Conservation (phyloP, 2,888 invertebrate species). For the Pantelozetes paolii region DNA sequence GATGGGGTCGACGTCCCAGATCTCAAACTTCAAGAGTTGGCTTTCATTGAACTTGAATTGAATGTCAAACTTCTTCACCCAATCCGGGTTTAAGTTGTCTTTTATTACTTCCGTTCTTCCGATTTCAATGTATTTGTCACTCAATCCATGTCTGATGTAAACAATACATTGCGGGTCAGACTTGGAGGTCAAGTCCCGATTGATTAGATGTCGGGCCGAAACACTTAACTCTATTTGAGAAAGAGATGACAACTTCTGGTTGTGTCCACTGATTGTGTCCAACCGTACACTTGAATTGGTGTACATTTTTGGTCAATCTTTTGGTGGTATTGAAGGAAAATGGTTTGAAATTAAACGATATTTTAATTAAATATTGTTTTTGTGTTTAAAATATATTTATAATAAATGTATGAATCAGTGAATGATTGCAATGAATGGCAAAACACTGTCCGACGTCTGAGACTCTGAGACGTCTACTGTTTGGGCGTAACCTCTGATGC, state of each 20-base stretch:
- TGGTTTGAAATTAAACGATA: background rate
- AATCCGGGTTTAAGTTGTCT: slow-evolving; percentile 57
- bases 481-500: too few relatives aligned
- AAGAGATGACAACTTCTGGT: slow-evolving; percentile 10
- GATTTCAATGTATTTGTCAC: slow-evolving; percentile 50
- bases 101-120: slow-evolving; percentile 55
- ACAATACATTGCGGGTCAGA: slow-evolving; percentile 59
- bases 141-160: slow-evolving; percentile 49
- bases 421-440: background rate
- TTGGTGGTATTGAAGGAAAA: too few relatives aligned
- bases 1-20: slow-evolving; percentile 49
- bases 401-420: background rate
- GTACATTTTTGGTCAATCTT: slow-evolving; percentile 17
- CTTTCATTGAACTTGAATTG: slow-evolving; percentile 60
- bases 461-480: too few relatives aligned
- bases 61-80: slow-evolving; percentile 58
- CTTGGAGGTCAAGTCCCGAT: slow-evolving; percentile 58
- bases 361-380: too few relatives aligned
- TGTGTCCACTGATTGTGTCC: slow-evolving; percentile 33
- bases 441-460: background rate
- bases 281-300: slow-evolving; percentile 14
- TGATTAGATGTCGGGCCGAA: slow-evolving; percentile 54
- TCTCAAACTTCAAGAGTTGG: slow-evolving; percentile 58
- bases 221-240: slow-evolving; percentile 51
- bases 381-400: background rate